These are phyloP conservation scores for Pectinophora gossypiella DNA, from an alignment of 1,140 invertebrate genomes.

Conservation along the genomic window DNA sequence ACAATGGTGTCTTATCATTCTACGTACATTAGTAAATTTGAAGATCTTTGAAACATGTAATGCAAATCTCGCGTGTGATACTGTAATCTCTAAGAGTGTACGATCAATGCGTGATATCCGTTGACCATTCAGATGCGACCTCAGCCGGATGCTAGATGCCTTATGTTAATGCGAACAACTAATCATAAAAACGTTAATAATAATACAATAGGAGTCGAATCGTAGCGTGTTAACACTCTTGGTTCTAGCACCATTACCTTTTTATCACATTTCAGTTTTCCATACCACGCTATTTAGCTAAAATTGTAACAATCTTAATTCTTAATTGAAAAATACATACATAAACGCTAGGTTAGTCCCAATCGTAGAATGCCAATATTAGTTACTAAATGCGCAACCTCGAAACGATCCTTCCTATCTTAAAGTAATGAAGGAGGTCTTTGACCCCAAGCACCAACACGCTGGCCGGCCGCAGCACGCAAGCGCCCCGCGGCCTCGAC, in stretches of 20 bases:
- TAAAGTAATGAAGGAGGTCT: constrained; percentile 67
- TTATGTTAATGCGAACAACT: constrained; percentile 71
- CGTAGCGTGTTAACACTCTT: constrained; percentile 72
- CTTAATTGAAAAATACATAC: constrained; percentile 74
- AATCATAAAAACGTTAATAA: constrained; percentile 69
- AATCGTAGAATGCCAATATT: constrained; percentile 77
- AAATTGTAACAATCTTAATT: constrained; percentile 76
- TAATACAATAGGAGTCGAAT: constrained; percentile 73
- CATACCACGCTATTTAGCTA: constrained; percentile 77
- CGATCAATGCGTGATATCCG: constrained; percentile 45
- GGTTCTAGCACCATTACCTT: constrained; percentile 76
- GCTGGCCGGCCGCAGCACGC: constrained; percentile 16
- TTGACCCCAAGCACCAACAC: constrained; percentile 58
- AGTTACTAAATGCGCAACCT: constrained; percentile 74
- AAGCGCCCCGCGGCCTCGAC: constrained; percentile 14
- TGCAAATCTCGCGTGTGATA: constrained; percentile 70
- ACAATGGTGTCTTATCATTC: constrained; percentile 56
- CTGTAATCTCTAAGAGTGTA: constrained; percentile 67
- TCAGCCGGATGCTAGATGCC: constrained; percentile 69
- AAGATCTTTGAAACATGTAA: constrained; percentile 62
- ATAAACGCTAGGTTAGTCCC: constrained; percentile 77
- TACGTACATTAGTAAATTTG: constrained; percentile 60
- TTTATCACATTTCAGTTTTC: constrained; percentile 78
- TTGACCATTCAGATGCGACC: constrained; percentile 60
- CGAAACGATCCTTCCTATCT: constrained; percentile 56